Conservation (phyloP, 2,888 invertebrate genomes). For the Lasioglossum pauxillum region DNA sequence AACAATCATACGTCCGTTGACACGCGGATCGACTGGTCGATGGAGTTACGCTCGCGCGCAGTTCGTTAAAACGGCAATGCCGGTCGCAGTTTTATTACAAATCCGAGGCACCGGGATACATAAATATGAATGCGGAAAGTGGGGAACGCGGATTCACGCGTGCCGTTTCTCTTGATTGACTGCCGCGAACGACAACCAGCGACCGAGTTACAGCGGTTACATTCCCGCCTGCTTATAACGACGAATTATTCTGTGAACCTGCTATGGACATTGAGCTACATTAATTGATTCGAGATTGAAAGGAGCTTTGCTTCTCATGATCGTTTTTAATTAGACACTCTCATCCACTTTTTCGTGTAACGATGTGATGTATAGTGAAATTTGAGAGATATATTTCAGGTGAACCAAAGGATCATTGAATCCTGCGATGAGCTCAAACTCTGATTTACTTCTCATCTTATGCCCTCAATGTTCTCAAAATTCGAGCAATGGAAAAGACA, state of each 20-base stretch:
- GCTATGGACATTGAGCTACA: neutral
- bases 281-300: neutral
- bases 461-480: neutral
- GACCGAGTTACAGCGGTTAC: neutral
- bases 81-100: constrained; percentile 7
- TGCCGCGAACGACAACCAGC: neutral
- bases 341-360: neutral
- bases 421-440: no score
- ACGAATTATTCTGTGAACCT: neutral
- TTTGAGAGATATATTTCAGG: neutral
- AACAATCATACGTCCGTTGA: constrained; percentile 53
- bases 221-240: neutral
- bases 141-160: neutral
- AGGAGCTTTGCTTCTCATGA: no score
- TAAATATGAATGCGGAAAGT: constrained; percentile 3
- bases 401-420: no score
- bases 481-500: neutral
- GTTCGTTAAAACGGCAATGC: neutral
- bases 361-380: no score
- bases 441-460: no score
- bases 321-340: neutral
- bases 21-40: constrained; percentile 15
- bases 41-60: neutral
- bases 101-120: neutral
- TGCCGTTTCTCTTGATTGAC: neutral